Percentiles rank a stretch among this genome's conserved stretches.
These are phyloP conservation scores for Colaptes auratus DNA, from an alignment of 2,113 vertebrate species.

Conservation along the genomic window DNA sequence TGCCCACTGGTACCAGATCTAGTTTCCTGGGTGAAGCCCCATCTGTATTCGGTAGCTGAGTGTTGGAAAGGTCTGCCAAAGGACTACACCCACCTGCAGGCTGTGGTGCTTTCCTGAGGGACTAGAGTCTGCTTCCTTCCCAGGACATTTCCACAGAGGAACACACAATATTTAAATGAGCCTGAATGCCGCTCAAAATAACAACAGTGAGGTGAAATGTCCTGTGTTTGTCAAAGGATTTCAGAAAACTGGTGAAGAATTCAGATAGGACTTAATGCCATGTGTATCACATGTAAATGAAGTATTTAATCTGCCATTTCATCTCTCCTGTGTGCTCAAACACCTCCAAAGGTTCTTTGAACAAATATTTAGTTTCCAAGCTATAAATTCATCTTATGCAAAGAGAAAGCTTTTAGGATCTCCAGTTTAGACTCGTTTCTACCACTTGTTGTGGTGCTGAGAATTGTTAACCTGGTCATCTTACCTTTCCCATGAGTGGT, in stretches of 20 bases:
- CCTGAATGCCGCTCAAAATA: background rate
- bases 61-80: background rate
- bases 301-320: constrained; percentile 55
- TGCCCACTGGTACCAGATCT: background rate
- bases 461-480: constrained; percentile 54
- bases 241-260: constrained; percentile 57
- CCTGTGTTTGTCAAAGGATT: constrained; percentile 44
- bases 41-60: background rate
- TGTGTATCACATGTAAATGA: constrained; percentile 27
- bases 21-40: constrained; percentile 4
- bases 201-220: background rate
- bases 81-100: background rate
- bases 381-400: constrained; percentile 64
- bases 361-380: constrained; percentile 70
- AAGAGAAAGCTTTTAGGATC: constrained; percentile 65
- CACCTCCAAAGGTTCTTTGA: constrained; percentile 57
- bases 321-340: constrained; percentile 52
- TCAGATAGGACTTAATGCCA: constrained; percentile 10
- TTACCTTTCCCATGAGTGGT: constrained; percentile 58
- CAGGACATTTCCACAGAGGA: background rate
- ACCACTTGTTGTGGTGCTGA: constrained; percentile 20
- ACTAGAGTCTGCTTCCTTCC: background rate
- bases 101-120: background rate
- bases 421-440: constrained; percentile 67
- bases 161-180: background rate